Evolutionary conservation across 2,888 invertebrate genomes (phyloP), one percentile per base, ranked within the genome.

Genomic region (Allacma fusca): DNA sequence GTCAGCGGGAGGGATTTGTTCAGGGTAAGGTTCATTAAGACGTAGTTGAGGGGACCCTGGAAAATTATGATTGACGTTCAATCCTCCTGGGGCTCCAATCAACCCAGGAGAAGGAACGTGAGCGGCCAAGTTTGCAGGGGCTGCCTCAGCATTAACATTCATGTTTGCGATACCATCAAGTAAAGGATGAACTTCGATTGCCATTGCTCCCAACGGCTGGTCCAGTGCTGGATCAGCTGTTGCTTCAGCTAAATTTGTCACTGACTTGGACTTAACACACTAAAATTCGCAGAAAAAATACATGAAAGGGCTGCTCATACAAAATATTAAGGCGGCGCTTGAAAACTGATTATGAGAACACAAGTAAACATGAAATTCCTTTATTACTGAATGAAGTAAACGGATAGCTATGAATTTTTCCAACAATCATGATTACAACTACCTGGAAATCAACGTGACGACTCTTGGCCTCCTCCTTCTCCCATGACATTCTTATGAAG

Each of bases 401-500:
- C 72, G 24, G 2, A n/a, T 9, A 43, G 19, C 7, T 40, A 40
- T 34, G 67, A 34, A 34, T 59, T 34, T 44, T 79, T 59, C 24
- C 19, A 21, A 64, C 78, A 26, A 21, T 50, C 13, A 24, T 44
- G 59, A 34, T 21, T 43, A 50, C 50, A 69, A 81, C 81, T 80
- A 87, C 87, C 85, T 88, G 87, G 86, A 98, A 99, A 87, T 99
- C 99, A 0, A 99, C 99, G 86, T 99, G 99, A 0, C 99, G 91
- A 85, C 96, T 97, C 86, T 98, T 97, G 0, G 98, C 98, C 85
- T 99, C 99, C 86, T 99, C 99, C 85, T 99, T 99, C 87, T 99
- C 99, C 99, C 99, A 99, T 0, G 97, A 97, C 94, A 97, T 96
- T 86, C 98, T 97, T 75, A 99, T 95, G 87, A 99, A 99, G 0